Evolutionary conservation across 1,140 invertebrate genomes (phyloP).

Genomic region (Cydia strobilella): DNA sequence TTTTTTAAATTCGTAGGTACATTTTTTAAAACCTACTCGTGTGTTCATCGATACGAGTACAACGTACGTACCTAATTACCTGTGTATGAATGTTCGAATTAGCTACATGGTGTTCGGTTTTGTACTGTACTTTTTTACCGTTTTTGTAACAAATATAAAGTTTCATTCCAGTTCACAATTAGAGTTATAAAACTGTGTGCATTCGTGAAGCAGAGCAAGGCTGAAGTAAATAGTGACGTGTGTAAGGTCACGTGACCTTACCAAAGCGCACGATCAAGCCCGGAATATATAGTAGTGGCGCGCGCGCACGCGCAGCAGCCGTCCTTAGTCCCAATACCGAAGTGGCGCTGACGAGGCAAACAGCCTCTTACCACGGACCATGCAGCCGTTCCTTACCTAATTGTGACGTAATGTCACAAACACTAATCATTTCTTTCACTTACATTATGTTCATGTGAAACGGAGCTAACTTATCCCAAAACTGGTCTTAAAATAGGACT

Average conservation of each 20-base stretch:
- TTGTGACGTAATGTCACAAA: constrained; percentile 8
- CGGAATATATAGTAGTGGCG: constrained; percentile 5
- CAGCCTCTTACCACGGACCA: constrained; percentile 40
- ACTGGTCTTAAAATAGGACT: no score
- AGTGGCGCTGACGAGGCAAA: constrained; percentile 39
- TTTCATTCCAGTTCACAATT: not conserved
- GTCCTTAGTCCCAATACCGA: constrained; percentile 46
- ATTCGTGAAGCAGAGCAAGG: not conserved
- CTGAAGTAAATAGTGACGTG: not conserved
- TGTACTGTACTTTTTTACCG: no score
- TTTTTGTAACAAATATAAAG: no score
- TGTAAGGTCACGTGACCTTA: constrained; percentile 23
- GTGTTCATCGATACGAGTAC: no score
- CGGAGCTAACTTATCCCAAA: not conserved
- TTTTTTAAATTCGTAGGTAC: no score
- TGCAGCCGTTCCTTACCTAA: constrained; percentile 4
- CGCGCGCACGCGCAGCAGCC: constrained; percentile 32
- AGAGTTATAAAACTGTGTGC: not conserved
- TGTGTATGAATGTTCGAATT: no score
- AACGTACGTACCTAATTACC: no score
- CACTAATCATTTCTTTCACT: not conserved
- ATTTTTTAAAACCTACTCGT: no score
- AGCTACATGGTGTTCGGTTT: no score
- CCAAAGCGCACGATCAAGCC: constrained; percentile 17
- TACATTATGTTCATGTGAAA: not conserved